phyloP scores from a whole-genome alignment of 2,888 invertebrate species.

The Netelia virgata region DNA sequence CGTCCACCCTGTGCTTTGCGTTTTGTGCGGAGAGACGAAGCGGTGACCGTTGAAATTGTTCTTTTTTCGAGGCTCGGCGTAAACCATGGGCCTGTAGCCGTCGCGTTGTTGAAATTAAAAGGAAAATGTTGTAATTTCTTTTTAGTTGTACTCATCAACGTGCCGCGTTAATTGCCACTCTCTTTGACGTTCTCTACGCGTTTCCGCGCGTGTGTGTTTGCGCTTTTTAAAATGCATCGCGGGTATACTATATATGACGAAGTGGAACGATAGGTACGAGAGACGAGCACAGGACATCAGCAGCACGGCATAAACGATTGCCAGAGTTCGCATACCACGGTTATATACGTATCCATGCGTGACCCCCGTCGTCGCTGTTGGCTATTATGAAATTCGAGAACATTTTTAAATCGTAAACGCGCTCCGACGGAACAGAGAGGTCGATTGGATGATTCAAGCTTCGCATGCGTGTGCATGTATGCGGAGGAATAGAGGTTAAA shows the following conservation, averaged over 20 bases:
- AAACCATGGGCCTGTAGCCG: conserved; percentile 16
- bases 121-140: conserved; percentile 41
- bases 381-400: conserved; percentile 27
- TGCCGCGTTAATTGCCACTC: conserved; percentile 43
- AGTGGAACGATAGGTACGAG: not conserved
- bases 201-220: not conserved
- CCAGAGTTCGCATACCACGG: not conserved
- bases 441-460: too few relatives aligned
- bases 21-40: conserved; percentile 47
- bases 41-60: conserved; percentile 53
- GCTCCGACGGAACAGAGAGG: too few relatives aligned
- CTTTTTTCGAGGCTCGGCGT: conserved; percentile 21
- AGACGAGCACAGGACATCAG: too few relatives aligned
- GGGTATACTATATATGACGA: too few relatives aligned
- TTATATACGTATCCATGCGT: conserved; percentile 16
- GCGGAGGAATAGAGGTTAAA: too few relatives aligned
- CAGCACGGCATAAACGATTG: not conserved
- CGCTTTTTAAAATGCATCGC: too few relatives aligned
- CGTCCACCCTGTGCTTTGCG: not conserved
- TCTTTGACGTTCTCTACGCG: not conserved
- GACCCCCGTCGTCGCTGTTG: not conserved
- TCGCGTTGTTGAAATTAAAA: conserved; percentile 52
- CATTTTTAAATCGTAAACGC: conserved; percentile 34
- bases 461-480: too few relatives aligned
- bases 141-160: conserved; percentile 39